These are phyloP conservation scores for Eucera pruinosa DNA, from an alignment of 2,888 invertebrate genomes.

Conservation along the genomic window DNA sequence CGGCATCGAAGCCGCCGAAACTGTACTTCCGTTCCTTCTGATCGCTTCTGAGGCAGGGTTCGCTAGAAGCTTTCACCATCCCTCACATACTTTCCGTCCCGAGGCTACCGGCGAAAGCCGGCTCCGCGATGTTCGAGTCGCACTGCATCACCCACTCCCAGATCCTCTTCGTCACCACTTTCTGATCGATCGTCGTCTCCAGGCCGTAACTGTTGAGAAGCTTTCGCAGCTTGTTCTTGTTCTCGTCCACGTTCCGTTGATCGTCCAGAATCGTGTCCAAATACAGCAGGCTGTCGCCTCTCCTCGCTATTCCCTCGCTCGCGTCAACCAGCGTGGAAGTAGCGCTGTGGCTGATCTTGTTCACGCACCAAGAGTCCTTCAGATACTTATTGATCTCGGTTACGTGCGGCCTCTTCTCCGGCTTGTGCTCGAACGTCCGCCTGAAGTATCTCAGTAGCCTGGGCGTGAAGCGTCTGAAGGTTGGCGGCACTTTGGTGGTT, in stretches of 20 bases:
- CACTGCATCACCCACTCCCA: conserved; percentile 89
- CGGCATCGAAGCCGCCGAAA: conserved; percentile 57
- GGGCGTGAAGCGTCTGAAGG: conserved; percentile 88
- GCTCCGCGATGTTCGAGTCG: conserved; percentile 82
- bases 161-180: conserved; percentile 87
- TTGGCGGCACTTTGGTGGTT: conserved; percentile 87
- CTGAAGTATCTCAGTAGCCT: conserved; percentile 89
- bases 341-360: conserved; percentile 84
- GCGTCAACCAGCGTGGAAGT: conserved; percentile 85
- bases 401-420: conserved; percentile 87
- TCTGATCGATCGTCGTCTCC: conserved; percentile 88
- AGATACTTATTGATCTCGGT: conserved; percentile 87
- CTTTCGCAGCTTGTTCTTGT: conserved; percentile 85
- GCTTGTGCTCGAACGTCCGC: conserved; percentile 89
- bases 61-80: conserved; percentile 76
- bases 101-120: conserved; percentile 71
- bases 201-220: conserved; percentile 87
- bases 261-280: conserved; percentile 84
- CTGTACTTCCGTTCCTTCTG: conserved; percentile 68
- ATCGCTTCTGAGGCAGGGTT: conserved; percentile 72
- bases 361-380: conserved; percentile 87
- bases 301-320: conserved; percentile 76
- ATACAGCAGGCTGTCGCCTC: conserved; percentile 86
- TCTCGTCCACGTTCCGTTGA: conserved; percentile 85
- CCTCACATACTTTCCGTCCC: conserved; percentile 78